Percentiles rank a stretch among this genome's conserved stretches.
Evolutionary conservation across 1,140 invertebrate species (phyloP).

Genomic region (Tetramorium alpestre): DNA sequence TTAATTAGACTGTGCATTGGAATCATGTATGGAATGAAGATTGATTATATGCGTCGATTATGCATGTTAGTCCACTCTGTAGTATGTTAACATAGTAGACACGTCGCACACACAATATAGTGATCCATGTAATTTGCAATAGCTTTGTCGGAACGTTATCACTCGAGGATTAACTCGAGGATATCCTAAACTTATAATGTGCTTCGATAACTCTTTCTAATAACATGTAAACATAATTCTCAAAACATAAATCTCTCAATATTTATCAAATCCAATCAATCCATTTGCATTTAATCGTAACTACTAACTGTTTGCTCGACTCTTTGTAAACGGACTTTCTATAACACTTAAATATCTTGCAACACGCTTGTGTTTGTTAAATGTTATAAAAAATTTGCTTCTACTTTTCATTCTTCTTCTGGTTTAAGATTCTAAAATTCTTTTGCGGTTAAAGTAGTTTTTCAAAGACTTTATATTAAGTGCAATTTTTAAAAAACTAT

Average conservation of each 20-base stretch:
- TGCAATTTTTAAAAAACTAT: neutral
- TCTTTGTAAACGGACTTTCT: neutral
- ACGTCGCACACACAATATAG: slow-evolving; percentile 11
- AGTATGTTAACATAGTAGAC: slow-evolving; percentile 46
- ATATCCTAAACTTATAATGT: slow-evolving; percentile 17
- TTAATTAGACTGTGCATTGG: slow-evolving; percentile 35
- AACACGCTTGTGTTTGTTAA: neutral
- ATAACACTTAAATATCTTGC: neutral
- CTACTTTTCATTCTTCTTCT: neutral
- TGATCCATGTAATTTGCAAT: slow-evolving; percentile 37
- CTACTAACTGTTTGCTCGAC: neutral
- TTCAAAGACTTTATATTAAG: neutral
- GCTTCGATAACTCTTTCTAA: neutral
- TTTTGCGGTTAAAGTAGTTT: neutral
- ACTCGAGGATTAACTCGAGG: neutral
- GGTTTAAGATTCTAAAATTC: neutral
- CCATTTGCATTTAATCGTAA: neutral
- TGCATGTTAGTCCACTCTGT: slow-evolving; percentile 29
- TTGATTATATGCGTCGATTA: slow-evolving; percentile 48
- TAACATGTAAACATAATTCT: neutral
- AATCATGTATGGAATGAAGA: slow-evolving; percentile 48
- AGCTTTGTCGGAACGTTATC: neutral
- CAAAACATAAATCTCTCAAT: neutral
- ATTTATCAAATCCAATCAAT: neutral
- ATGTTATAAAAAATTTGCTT: neutral